These are phyloP conservation scores for Apoda limacodes DNA, from an alignment of 2,888 invertebrate genomes.

Conservation along the genomic window DNA sequence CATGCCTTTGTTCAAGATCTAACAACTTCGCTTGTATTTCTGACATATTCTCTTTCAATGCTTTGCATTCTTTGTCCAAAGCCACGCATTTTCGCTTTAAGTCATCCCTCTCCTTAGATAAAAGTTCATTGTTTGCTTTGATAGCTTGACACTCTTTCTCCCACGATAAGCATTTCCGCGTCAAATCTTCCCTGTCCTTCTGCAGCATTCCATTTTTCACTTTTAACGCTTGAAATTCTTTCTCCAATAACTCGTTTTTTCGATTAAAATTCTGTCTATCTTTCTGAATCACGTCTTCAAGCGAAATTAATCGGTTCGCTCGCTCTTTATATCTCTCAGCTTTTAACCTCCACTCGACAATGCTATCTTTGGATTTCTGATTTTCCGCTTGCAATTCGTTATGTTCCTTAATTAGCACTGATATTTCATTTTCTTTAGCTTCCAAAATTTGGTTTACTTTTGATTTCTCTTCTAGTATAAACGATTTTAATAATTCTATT, in stretches of 20 bases:
- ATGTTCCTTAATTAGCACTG: constrained; percentile 53
- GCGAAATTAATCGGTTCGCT: constrained; percentile 38
- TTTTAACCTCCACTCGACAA: constrained; percentile 45
- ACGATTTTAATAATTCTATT: constrained; percentile 60
- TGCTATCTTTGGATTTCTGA: constrained; percentile 42
- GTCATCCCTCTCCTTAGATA: not conserved
- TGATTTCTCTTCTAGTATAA: constrained; percentile 59
- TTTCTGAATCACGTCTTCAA: constrained; percentile 43
- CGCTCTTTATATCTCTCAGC: constrained; percentile 50
- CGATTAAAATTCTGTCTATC: constrained; percentile 51
- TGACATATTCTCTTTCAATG: constrained; percentile 44
- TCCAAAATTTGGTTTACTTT: constrained; percentile 62
- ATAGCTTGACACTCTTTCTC: no score
- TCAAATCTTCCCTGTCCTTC: constrained; percentile 24
- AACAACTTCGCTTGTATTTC: constrained; percentile 53
- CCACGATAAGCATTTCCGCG: no score
- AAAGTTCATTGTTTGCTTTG: no score
- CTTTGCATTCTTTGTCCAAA: constrained; percentile 27
- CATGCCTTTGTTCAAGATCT: constrained; percentile 47
- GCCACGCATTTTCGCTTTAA: constrained; percentile 39
- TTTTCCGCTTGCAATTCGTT: constrained; percentile 44
- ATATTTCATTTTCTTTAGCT: constrained; percentile 62
- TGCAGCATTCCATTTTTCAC: constrained; percentile 29
- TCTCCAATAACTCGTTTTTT: constrained; percentile 33
- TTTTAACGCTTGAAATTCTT: constrained; percentile 48